These are phyloP conservation scores for Mormyrops attenuatus DNA, from an alignment of 2,797 vertebrate species.

Conservation along the genomic window DNA sequence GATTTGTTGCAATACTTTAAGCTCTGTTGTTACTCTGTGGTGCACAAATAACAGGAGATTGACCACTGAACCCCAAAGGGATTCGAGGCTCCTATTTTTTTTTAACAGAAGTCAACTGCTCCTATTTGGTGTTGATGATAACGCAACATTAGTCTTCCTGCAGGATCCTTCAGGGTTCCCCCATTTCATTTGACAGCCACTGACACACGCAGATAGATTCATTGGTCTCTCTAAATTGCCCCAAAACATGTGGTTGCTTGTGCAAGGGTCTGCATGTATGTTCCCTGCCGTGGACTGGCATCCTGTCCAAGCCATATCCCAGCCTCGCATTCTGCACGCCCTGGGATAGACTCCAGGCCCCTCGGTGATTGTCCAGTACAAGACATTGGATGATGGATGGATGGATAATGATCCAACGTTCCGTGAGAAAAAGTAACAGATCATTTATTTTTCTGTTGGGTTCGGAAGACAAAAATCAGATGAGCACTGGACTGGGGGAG, in stretches of 20 bases:
- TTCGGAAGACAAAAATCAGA: not conserved
- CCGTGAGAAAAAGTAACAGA: not conserved
- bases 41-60: not conserved
- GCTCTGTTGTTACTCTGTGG: not conserved
- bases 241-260: not conserved
- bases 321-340: not conserved
- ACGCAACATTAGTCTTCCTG: not conserved
- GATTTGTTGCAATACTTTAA: not conserved
- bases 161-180: not conserved
- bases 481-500: not conserved
- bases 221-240: not conserved
- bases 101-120: not conserved
- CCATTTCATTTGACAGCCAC: not conserved
- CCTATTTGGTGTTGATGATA: not conserved
- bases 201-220: not conserved
- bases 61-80: not conserved
- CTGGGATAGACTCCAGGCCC: not conserved
- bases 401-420: not conserved
- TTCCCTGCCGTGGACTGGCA: not conserved
- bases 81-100: not conserved
- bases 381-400: not conserved
- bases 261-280: not conserved
- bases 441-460: not conserved
- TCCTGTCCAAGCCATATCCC: not conserved
- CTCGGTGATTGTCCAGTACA: not conserved